phyloP scores from a whole-genome alignment of 1,140 invertebrate genomes.

The Chlorops oryzae region DNA sequence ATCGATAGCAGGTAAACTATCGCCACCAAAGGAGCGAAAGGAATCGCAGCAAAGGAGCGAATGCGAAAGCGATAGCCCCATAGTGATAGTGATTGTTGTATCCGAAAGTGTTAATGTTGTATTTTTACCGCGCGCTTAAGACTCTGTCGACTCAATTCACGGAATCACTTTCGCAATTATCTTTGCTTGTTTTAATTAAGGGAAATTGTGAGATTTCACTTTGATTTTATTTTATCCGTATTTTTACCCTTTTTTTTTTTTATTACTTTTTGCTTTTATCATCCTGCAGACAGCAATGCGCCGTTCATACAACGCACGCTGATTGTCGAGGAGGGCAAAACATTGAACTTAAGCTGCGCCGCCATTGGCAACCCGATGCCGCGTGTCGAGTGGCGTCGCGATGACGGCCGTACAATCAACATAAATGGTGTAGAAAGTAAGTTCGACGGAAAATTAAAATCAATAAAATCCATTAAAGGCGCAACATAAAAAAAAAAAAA shows the following conservation, averaged over 20 bases:
- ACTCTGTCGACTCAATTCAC: too few species aligned
- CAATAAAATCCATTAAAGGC: background rate
- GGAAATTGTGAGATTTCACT: too few species aligned
- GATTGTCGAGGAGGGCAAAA: constrained; percentile 66
- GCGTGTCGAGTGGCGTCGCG: constrained; percentile 66
- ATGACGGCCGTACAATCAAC: constrained; percentile 60
- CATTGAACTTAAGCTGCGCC: constrained; percentile 67
- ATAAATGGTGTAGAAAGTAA: constrained; percentile 47
- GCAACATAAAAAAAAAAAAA: background rate
- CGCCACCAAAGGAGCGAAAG: too few species aligned
- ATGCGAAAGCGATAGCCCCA: too few species aligned
- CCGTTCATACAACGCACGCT: constrained; percentile 45
- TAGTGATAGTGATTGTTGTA: too few species aligned
- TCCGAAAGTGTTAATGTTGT: too few species aligned
- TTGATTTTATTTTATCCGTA: too few species aligned
- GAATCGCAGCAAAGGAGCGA: too few species aligned
- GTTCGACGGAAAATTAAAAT: constrained; percentile 44
- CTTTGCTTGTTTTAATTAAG: too few species aligned
- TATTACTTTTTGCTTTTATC: background rate
- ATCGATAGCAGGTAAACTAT: constrained; percentile 66
- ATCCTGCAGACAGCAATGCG: constrained; percentile 22
- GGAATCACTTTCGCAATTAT: too few species aligned
- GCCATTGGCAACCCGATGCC: constrained; percentile 70
- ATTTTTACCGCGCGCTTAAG: too few species aligned
- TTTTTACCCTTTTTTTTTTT: too few species aligned